Base-by-base conservation (phyloP, 2,113 vertebrate genomes). In the Speoplatyrhinus poulsoni region DNA sequence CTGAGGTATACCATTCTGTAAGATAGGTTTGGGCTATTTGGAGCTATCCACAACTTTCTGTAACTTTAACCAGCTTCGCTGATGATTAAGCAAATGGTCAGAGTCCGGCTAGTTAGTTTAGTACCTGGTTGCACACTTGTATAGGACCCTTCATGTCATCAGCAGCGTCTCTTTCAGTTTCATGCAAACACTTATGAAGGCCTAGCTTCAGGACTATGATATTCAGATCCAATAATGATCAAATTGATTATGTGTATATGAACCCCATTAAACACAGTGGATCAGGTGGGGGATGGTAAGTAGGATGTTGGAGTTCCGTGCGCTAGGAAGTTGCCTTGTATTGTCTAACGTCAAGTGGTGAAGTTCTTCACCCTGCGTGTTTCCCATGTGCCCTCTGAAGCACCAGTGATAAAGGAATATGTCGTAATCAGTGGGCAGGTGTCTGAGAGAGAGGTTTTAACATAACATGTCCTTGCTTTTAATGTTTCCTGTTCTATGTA, bases 401-500 rank as follows among this genome's bases (percentile, higher is more conserved):
- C 6, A 73, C 47, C 70, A 5, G 2, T 48, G 56, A 68, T n/a
- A 62, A 66, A 72, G n/a, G 60, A 75, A 70, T 46, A 26, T 36
- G 62, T 55, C 33, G 36, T 41, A 62, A 63, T 68, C 55, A 66
- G 26, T 1, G 26, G 67, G 72, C 75, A 84, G 68, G 69, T 80
- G 71, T 65, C 74, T 1, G 3, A 41, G 53, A 46, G 1, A 77
- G 69, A 72, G 66, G 71, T 75, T 69, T 70, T 46, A 17, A 33
- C 59, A 61, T 46, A 33, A 12, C 49, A 50, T 57, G 54, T 72
- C 62, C 48, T 73, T 58, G 53, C 6, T 70, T 67, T 75, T 67
- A 64, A 62, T 67, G 75, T 62, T 83, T 85, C 81, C 81, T 83
- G 58, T 49, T 76, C 56, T 16, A 49, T 65, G 67, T 65, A 55